Conservation (phyloP, 1,140 invertebrate genomes). For the Pantala flavescens region DNA sequence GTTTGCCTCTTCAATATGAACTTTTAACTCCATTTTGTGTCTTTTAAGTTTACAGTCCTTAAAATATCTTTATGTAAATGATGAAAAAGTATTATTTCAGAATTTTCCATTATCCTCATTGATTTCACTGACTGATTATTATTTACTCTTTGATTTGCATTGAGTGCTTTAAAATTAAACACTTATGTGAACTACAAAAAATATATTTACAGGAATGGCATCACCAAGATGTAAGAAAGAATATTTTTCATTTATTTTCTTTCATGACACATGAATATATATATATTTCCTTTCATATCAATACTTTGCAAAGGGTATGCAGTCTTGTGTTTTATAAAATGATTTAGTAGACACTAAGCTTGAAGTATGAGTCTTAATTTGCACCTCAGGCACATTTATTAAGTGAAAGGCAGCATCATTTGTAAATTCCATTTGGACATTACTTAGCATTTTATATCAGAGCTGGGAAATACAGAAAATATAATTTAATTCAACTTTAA, state of each 20-base stretch:
- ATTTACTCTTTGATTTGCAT: background rate
- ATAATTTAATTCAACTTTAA: no score
- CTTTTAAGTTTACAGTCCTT: background rate
- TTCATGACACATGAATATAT: no score
- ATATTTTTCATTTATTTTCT: background rate
- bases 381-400: background rate
- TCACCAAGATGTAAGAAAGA: background rate
- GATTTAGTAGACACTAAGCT: background rate
- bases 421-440: background rate
- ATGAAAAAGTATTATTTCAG: background rate
- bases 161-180: background rate
- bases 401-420: constrained; percentile 5
- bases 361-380: background rate
- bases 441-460: background rate
- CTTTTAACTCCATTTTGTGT: background rate
- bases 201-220: background rate
- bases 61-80: background rate
- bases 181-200: background rate
- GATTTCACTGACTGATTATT: background rate
- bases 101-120: background rate
- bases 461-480: no score
- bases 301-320: background rate
- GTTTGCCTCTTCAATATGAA: background rate
- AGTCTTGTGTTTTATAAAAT: background rate
- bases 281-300: background rate